Evolutionary conservation across 2,888 invertebrate genomes (phyloP), one percentile per base, ranked within the genome.

Genomic region (Punctoribates punctum): DNA sequence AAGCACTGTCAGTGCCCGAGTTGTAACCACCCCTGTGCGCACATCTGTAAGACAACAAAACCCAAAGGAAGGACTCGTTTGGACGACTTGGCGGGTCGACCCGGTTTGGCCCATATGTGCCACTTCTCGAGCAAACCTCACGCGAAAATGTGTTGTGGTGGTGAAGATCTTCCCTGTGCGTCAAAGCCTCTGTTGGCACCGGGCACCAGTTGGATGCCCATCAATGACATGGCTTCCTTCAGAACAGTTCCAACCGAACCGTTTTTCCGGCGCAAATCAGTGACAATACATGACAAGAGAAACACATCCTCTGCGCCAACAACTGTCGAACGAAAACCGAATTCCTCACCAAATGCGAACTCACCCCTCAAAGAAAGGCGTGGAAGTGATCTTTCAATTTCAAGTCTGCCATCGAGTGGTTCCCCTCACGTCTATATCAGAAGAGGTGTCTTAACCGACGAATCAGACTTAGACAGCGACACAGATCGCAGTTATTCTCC

Each of bases 1-100:
- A 72, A 77, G 5, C 78, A 78, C 65, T 78, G 78, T 60, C 73
- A 77, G 51, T 78, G 78, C 60, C 70, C 72, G 34, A 78, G 77
- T 67, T 78, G 78, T 72, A 78, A 78, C 67, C 78, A 78, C 65
- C 78, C 77, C 13, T 78, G 78, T 65, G 78, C 78, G 29, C 78
- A 78, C 42, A 17, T 78, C 13, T 78, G 78, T 29, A 72, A 75
- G 20, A 78, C 78, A 4, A 67, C 65, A n/a, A 78, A 65, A 29
- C 74, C 77, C 6, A 78, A 78, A 57, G 77, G 77, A 9, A 65
- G 67, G n/a, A 34, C n/a, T 29, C 48, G 73, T 20, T 75, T 73
- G 57, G 75, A 57, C 23, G 73, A 74, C 27, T 42, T 42, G 42
- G 42, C 42, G 11, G 42, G 42, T 42, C 42, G 42, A 11, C 72